Evolutionary conservation across 2,797 vertebrate genomes (phyloP), one percentile per base, ranked within the genome.

Genomic region (Cheirogaleus major): DNA sequence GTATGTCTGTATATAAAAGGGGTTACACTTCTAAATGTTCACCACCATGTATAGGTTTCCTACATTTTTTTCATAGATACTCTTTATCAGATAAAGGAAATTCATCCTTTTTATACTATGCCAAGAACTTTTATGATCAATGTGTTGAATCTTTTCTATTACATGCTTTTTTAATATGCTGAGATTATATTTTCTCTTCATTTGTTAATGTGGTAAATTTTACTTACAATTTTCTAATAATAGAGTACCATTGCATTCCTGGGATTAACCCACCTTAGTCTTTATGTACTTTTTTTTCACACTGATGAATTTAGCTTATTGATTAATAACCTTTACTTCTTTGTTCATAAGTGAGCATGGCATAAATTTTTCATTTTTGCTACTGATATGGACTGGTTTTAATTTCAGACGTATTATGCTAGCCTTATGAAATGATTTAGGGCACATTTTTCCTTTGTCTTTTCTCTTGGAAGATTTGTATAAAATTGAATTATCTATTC

Each of bases 401-500:
- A 52, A 95, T 48, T 86, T 85, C 32, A 45, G 32, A 27, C 61
- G 13, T 86, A 22, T 76, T 84, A 38, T 15, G 18, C 22, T 43
- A 73, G 20, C 13, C 48, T 92, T 30, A 84, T 55, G 15, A 73
- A 89, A 57, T 89, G 32, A 52, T 59, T 63, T 61, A 15, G 30
- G 43, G 25, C 4, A 0, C 20, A n/a, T 84, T 75, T 5, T 23
- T 88, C 55, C 13, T 84, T 69, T 27, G 30, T 57, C 55, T 93
- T 95, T 94, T 75, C 67, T 92, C 22, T 92, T 78, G n/a, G 81
- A 85, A 80, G 13, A 5, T 38, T 75, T 87, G 35, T 55, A 43
- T 78, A 78, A 88, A 91, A 73, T 75, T 35, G n/a, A 85, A 83
- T 90, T 41, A 63, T 48, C 20, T 20, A 2, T 48, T 79, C 22